Evolutionary conservation across 2,888 invertebrate species (phyloP), one percentile per base, ranked within the genome.

Genomic region (Allygus modestus): DNA sequence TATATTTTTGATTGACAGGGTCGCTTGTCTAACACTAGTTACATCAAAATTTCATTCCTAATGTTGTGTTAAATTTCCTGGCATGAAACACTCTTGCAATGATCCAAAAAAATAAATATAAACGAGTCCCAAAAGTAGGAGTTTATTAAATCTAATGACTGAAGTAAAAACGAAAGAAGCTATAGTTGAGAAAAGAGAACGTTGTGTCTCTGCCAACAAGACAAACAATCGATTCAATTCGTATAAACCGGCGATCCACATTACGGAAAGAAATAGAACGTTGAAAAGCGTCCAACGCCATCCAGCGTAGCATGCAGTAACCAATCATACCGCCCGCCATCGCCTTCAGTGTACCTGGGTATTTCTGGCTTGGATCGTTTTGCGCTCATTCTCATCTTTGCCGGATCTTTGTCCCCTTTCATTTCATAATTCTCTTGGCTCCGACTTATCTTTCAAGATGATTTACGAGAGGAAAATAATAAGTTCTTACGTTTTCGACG

Each of bases 201-300:
- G 51, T 79, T 79, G 79, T 54, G 33, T n/a, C 51, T n/a, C 37
- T 79, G 79, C 79, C 79, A 79, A 58, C n/a, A n/a, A 54, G 51
- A 79, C 77, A 46, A 79, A 79, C 79, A 79, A 79, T 79, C 79
- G 79, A 79, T 79, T 79, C 58, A 79, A 79, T 54, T 79, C 79
- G 79, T 79, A 79, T 58, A 79, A 79, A 79, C 79, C 58, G 54
- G 51, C 31, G 79, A 79, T 79, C 79, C 79, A 79, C 79, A 58
- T 79, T 79, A 79, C 51, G 79, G 79, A 79, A 79, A 79, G 79
- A 79, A 79, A 79, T 79, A 79, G 79, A 79, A 79, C 79, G 51
- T 79, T 79, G 79, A 79, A n/a, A 51, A 37, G 51, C 79, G 51
- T 79, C 79, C 79, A 79, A 79, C 65, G 26, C 33, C 79, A 58